Base-by-base conservation (phyloP, 2,888 invertebrate genomes). In the Hemaris fuciformis region DNA sequence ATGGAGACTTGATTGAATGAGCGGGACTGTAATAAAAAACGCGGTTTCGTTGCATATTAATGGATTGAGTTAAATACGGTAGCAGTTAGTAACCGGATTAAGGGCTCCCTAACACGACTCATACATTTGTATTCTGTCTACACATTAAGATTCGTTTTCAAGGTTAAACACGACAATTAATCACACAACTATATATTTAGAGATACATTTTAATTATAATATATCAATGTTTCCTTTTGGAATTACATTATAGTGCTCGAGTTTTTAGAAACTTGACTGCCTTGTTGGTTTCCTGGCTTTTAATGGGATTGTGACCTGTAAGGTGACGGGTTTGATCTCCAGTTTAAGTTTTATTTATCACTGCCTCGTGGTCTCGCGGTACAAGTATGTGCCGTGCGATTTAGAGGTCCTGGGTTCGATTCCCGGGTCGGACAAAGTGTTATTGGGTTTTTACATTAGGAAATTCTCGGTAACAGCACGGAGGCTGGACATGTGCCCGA, bases 31-130 rank as follows among this genome's bases (percentile, higher is more conserved):
- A 71, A 74, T 77, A 74, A 78, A 76, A 72, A 62, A 43, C n/a
- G 66, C 63, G 62, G 64, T 69, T 70, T 64, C 67, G 65, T 67
- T 57, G 65, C 58, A 64, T 62, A 75, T 72, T 70, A 74, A 70
- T 70, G 64, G 71, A 60, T 67, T 63, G 61, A 65, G 64, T 71
- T 66, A 65, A 65, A 66, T 64, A 73, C 74, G 62, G 80, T 76
- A 75, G 78, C 77, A 72, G 68, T 66, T 72, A 70, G 74, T 69
- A 74, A 73, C 74, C 67, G 71, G 73, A 62, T 46, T 43, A 57
- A 57, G 43, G 34, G 45, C 38, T 60, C 38, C n/a, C 27, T 10
- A 53, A 41, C 27, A 60, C 41, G 15, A 22, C 7, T 8, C 18
- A 22, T 57, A 27, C 2, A 42, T 22, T 18, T 45, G 8, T 45